Evolutionary conservation across 2,888 invertebrate species (phyloP), one percentile per base, ranked within the genome.

Genomic region (Mimumesa dahlbomi): DNA sequence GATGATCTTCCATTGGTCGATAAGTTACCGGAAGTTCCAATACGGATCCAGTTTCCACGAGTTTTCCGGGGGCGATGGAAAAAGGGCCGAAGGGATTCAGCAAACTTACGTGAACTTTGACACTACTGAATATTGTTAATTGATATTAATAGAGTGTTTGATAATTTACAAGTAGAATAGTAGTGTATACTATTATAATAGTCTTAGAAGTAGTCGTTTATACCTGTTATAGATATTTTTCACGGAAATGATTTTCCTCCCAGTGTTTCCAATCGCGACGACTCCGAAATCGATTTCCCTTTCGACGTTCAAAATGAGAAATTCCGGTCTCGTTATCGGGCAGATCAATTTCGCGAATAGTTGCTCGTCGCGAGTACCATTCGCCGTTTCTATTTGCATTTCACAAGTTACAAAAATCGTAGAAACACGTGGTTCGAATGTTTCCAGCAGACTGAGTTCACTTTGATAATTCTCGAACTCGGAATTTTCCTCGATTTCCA

Each of bases 211-310:
- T n/a, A n/a, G n/a, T n/a, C n/a, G n/a, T n/a, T 40, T 14, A 14
- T 42, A 73, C 73, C 13, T 49, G 13, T 16, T 72, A 4, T 65
- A 73, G 6, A 66, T 73, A 31, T 75, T 75, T 29, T 75, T 75
- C 1, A 75, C 46, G 3, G 19, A 36, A 1, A 75, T 31, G 2
- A 64, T 16, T 14, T 36, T 54, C 1, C 40, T 68, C 3, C 45
- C n/a, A 2, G 43, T 25, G 1, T 16, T 22, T 1, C 69, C 69
- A 9, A 68, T 61, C 4, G 61, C 61, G 1, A 61, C 56, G 11
- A 54, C 16, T 21, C 61, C 69, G 6, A 70, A 70, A 4, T 1
- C 4, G 4, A 70, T 46, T 16, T 56, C 61, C 0, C 25, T 52
- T 9, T 68, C 4, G 19, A 25, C 21, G 18, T 69, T 68, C 7